Conservation (phyloP, 2,797 vertebrate species). For the Glyptemys insculpta region DNA sequence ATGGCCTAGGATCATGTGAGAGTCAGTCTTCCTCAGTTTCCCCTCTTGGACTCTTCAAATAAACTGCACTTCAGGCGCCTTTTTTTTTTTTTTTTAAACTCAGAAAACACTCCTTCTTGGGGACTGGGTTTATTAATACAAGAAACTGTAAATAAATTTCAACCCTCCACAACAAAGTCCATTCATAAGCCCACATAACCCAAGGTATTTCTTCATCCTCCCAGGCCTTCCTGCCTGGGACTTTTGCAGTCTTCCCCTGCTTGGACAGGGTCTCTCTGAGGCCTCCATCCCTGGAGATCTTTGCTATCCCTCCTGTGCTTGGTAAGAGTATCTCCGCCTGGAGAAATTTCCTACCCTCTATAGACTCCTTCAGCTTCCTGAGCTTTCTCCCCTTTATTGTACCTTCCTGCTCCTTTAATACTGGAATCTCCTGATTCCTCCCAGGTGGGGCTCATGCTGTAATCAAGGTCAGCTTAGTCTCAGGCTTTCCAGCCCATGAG, state of each 20-base stretch:
- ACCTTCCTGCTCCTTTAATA: neutral
- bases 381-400: neutral
- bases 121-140: too few relatives aligned
- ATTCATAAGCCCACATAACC: neutral
- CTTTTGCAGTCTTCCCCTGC: neutral
- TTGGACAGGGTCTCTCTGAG: neutral
- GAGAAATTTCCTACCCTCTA: neutral
- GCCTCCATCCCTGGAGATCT: too few relatives aligned
- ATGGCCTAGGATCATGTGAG: too few relatives aligned
- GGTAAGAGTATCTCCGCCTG: neutral
- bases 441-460: neutral
- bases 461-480: neutral
- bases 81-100: too few relatives aligned
- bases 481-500: neutral
- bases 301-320: too few relatives aligned
- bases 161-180: neutral
- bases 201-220: neutral
- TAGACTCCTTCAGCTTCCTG: neutral
- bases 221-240: neutral
- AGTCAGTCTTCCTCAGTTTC: too few relatives aligned
- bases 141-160: too few relatives aligned
- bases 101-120: too few relatives aligned
- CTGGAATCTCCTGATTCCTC: neutral
- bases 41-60: too few relatives aligned
- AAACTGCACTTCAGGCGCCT: too few relatives aligned